Conservation (phyloP, 2,113 vertebrate genomes). For the Antennarius striatus region DNA sequence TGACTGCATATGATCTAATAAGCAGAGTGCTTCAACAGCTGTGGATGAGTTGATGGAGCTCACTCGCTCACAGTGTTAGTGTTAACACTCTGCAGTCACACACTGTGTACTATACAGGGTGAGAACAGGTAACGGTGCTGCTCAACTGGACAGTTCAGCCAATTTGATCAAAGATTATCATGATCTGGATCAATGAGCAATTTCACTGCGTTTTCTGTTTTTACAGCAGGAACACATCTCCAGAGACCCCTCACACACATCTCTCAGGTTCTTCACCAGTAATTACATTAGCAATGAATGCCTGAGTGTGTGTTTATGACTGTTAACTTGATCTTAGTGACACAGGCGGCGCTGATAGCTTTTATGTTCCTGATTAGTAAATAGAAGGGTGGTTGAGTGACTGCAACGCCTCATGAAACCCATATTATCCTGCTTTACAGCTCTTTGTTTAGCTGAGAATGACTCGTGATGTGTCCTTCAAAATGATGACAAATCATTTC, state of each 20-base stretch:
- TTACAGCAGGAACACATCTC: background rate
- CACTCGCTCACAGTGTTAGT: no score
- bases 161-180: no score
- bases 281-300: slow-evolving; percentile 49
- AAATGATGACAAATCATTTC: background rate
- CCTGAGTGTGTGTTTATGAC: slow-evolving; percentile 19
- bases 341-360: slow-evolving; percentile 44
- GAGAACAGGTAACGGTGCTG: no score
- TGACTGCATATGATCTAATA: no score
- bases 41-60: no score
- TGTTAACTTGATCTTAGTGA: slow-evolving; percentile 48
- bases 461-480: background rate
- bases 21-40: no score
- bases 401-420: slow-evolving; percentile 22
- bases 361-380: slow-evolving; percentile 52
- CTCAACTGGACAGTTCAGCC: no score
- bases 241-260: slow-evolving; percentile 8
- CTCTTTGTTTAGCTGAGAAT: slow-evolving; percentile 1
- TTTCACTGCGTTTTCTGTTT: no score
- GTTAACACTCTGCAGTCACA: no score
- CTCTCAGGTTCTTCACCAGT: slow-evolving; percentile 40
- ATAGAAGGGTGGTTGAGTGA: slow-evolving; percentile 37
- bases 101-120: no score
- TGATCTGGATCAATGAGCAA: no score
- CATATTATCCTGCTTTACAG: slow-evolving; percentile 1